phyloP scores from a whole-genome alignment of 1,140 invertebrate genomes.

The Leptinotarsa defecta region DNA sequence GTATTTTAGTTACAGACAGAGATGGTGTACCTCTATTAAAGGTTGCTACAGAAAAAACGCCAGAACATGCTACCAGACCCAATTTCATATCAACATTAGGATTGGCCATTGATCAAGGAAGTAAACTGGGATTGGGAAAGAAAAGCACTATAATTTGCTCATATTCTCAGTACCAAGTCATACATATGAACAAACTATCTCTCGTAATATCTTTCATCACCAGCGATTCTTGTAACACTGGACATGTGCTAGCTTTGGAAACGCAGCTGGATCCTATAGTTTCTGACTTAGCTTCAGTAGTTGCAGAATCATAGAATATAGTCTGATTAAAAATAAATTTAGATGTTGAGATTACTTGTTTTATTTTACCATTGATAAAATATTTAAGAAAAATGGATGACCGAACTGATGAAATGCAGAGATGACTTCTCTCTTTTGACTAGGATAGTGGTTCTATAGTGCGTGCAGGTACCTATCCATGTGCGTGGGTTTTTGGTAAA shows the following conservation, averaged over 20 bases:
- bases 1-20: conserved; percentile 87
- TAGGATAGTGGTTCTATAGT: no score
- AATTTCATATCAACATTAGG: conserved; percentile 88
- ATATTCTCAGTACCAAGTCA: conserved; percentile 87
- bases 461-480: no score
- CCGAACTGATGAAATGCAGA: no score
- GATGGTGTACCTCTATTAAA: conserved; percentile 88
- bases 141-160: conserved; percentile 86
- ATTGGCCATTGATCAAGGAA: conserved; percentile 86
- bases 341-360: conserved; percentile 1
- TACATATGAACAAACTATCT: conserved; percentile 87
- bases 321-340: background rate
- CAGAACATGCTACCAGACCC: conserved; percentile 76
- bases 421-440: no score
- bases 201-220: conserved; percentile 84
- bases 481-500: no score
- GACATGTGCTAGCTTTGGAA: conserved; percentile 78
- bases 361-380: background rate
- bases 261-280: conserved; percentile 76
- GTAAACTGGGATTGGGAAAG: conserved; percentile 84
- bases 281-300: conserved; percentile 69
- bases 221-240: conserved; percentile 80
- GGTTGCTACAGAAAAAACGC: conserved; percentile 56
- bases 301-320: conserved; percentile 65
- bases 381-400: background rate